Conservation (phyloP, 2,113 vertebrate genomes). For the Melanerpes aurifrons region DNA sequence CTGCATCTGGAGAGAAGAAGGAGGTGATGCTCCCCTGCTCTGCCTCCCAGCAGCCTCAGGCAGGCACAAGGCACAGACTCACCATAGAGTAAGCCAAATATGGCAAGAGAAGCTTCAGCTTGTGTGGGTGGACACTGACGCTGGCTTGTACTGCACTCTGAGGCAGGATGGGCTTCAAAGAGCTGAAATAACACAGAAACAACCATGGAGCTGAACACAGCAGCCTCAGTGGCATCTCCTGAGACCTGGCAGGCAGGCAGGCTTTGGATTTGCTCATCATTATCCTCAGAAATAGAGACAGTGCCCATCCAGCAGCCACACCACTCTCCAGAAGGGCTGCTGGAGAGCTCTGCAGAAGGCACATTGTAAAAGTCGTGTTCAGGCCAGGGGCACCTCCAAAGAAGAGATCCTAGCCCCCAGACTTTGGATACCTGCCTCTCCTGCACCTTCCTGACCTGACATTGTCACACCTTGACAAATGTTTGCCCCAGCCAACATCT, state of each 20-base stretch:
- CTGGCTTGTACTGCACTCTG: constrained; percentile 92
- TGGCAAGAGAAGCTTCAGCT: constrained; percentile 92
- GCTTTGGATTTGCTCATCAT: not conserved
- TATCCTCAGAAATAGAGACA: not conserved
- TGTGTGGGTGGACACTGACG: constrained; percentile 90
- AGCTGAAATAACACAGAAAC: constrained; percentile 75
- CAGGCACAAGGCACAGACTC: constrained; percentile 49
- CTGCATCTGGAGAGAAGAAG: too few relatives aligned
- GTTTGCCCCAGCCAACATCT: not conserved
- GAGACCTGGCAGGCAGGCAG: not conserved
- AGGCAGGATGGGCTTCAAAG: constrained; percentile 88
- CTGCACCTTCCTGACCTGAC: not conserved
- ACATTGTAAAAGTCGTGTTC: not conserved
- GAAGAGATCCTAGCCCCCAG: not conserved
- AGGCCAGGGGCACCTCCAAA: not conserved
- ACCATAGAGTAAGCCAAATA: constrained; percentile 95
- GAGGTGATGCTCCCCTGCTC: not conserved
- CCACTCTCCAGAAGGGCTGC: not conserved
- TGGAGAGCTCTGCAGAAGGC: not conserved
- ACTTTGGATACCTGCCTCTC: not conserved
- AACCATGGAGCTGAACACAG: not conserved
- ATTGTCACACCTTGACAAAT: not conserved
- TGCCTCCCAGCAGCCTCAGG: not conserved
- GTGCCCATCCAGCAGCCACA: not conserved
- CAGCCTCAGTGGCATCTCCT: not conserved